These are phyloP conservation scores for Dastarcus helophoroides DNA, from an alignment of 2,888 invertebrate genomes.

Conservation along the genomic window DNA sequence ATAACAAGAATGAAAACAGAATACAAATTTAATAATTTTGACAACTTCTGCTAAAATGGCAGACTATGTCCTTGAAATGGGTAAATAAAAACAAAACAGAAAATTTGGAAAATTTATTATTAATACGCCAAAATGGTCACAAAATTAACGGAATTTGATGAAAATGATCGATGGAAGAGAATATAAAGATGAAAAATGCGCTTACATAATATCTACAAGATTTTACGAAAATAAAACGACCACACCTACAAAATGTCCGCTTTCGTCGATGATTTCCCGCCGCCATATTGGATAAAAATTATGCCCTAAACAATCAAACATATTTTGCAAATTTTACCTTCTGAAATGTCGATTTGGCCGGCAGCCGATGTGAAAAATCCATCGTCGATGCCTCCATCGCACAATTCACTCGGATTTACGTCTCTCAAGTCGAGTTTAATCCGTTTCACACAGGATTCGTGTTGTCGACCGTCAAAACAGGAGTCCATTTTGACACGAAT, in stretches of 20 bases:
- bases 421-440: slow-evolving; percentile 33
- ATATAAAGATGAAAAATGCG: not conserved
- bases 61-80: slow-evolving; percentile 19
- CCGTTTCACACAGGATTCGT: slow-evolving; percentile 36
- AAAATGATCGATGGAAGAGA: not conserved
- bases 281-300: slow-evolving; percentile 36
- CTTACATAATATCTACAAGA: not conserved
- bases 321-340: slow-evolving; percentile 39
- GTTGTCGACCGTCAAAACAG: slow-evolving; percentile 35
- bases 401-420: slow-evolving; percentile 32
- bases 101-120: slow-evolving; percentile 3
- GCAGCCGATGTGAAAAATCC: slow-evolving; percentile 29
- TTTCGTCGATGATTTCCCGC: slow-evolving; percentile 29
- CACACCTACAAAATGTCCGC: slow-evolving; percentile 40
- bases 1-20: too few species aligned
- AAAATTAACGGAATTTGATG: not conserved
- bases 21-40: too few species aligned
- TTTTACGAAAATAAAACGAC: slow-evolving; percentile 16
- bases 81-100: slow-evolving; percentile 24
- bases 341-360: slow-evolving; percentile 30
- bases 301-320: slow-evolving; percentile 35
- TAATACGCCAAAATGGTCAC: not conserved
- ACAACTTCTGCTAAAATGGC: too few species aligned
- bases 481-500: slow-evolving; percentile 41
- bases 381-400: slow-evolving; percentile 30